phyloP scores from a whole-genome alignment of 92 coral and sea anemone species.

The Bergia puertoricense region DNA sequence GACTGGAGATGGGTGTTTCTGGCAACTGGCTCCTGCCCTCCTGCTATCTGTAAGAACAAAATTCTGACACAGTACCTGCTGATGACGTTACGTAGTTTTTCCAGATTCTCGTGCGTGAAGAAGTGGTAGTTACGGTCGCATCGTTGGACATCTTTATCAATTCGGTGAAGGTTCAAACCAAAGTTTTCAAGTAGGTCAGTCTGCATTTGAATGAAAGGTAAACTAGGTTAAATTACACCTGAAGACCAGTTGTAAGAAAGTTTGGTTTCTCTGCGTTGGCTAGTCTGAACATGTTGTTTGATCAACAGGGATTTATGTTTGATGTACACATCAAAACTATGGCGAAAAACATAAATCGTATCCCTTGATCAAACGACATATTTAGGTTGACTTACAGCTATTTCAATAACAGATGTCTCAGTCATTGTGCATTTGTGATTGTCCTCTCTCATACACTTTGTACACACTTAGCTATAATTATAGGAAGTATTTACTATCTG shows the following conservation, averaged over 20 bases:
- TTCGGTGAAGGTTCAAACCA: slow-evolving; percentile 93
- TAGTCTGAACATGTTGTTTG: too few relatives aligned
- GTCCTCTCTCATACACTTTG: too few relatives aligned
- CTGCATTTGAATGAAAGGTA: slow-evolving; percentile 46
- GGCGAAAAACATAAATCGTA: too few relatives aligned
- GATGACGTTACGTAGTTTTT: slow-evolving; percentile 89
- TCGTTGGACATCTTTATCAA: slow-evolving; percentile 95
- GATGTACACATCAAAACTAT: too few relatives aligned
- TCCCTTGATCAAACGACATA: too few relatives aligned
- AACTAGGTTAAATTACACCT: not conserved
- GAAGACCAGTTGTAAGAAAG: not conserved
- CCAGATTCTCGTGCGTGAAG: slow-evolving; percentile 87
- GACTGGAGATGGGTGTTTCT: not conserved
- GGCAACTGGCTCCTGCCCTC: not conserved
- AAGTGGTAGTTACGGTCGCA: slow-evolving; percentile 92
- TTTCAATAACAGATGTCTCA: too few relatives aligned
- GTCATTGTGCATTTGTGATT: too few relatives aligned
- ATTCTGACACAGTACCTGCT: slow-evolving; percentile 68
- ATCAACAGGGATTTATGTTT: too few relatives aligned
- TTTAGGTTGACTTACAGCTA: too few relatives aligned
- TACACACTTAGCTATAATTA: too few relatives aligned
- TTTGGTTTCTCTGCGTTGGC: too few relatives aligned
- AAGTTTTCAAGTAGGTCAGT: slow-evolving; percentile 87
- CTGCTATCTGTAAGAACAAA: not conserved
- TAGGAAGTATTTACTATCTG: too few relatives aligned